Evolutionary conservation across 2,888 invertebrate genomes (phyloP), one percentile per base, ranked within the genome.

Genomic region (Calameuta filiformis): DNA sequence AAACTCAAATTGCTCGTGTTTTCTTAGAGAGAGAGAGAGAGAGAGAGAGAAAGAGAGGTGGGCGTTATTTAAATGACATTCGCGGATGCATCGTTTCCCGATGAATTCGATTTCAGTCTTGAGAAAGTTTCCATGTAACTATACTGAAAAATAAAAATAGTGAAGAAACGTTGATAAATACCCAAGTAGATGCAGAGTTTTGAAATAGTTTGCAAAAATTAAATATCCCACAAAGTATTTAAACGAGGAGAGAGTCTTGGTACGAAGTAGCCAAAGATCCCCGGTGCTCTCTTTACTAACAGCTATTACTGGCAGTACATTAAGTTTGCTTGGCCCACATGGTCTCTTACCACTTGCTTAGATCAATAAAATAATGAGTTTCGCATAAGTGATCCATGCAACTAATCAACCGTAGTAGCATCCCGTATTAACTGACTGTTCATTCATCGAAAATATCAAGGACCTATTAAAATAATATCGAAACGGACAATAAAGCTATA

Each of bases 41-140:
- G 82, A 73, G 68, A 82, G 4, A 73, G 69, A 82, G 82, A 73
- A 40, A 82, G 4, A 73, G 69, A 82, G 82, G 84, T 85, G 83
- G 86, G 83, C 86, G 84, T 84, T 83, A 84, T 86, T 85, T 85
- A 83, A 85, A 83, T 85, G 83, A 85, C 81, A 82, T 79, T 73
- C 74, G 77, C 71, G 68, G 71, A 78, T 69, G 69, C 75, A 69
- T 35, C 37, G 68, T 79, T 56, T 23, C 1, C 9, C 56, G 9
- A 56, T 56, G 56, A 56, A 23, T 56, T 56, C 23, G 56, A 56
- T 9, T 56, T 23, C 56, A 56, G 9, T 56, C 2, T 23, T 56
- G 56, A 2, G 2, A 56, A 56, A 56, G 1, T 9, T 23, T 6
- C 1, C 23, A 23, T 23, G 23, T 23, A 23, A 23, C 56, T 23